Evolutionary conservation across 2,797 vertebrate genomes (phyloP).

Genomic region (Argyrosomus regius): DNA sequence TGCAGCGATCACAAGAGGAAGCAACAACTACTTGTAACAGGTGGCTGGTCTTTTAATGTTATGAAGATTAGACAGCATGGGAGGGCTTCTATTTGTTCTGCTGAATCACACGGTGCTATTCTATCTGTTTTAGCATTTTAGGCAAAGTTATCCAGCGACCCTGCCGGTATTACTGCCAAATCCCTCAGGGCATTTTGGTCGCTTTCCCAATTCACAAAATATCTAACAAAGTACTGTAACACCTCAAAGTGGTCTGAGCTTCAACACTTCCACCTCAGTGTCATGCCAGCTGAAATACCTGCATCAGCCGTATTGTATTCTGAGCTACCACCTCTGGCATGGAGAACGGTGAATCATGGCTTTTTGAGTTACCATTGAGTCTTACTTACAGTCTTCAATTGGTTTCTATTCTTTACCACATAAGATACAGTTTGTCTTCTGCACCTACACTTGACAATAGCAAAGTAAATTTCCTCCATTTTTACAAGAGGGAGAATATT

Average conservation of each 20-base stretch:
- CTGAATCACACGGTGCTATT: conserved; percentile 40
- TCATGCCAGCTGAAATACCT: conserved; percentile 35
- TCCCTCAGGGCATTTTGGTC: conserved; percentile 28
- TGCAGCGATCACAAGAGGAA: conserved; percentile 40
- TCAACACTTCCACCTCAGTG: conserved; percentile 3
- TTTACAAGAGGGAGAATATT: conserved; percentile 2
- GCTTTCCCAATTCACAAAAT: conserved; percentile 34
- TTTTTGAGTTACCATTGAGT: conserved; percentile 5
- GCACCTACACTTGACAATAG: neutral
- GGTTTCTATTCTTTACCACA: conserved; percentile 15
- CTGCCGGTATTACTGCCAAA: conserved; percentile 14
- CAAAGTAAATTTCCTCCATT: neutral
- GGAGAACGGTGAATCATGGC: conserved; percentile 10
- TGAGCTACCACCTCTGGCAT: neutral
- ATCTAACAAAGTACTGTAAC: conserved; percentile 24
- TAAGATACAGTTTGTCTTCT: neutral
- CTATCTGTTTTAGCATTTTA: conserved; percentile 31
- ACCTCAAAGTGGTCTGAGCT: conserved; percentile 28
- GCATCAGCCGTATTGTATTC: conserved; percentile 7
- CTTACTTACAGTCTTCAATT: neutral
- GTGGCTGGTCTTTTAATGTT: conserved; percentile 59
- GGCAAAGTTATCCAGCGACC: conserved; percentile 30
- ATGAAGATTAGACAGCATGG: conserved; percentile 25
- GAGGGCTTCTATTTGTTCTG: conserved; percentile 41
- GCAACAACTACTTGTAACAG: conserved; percentile 42